Evolutionary conservation across 2,797 vertebrate genomes (phyloP), one percentile per base, ranked within the genome.

Genomic region (Fundulus diaphanus): DNA sequence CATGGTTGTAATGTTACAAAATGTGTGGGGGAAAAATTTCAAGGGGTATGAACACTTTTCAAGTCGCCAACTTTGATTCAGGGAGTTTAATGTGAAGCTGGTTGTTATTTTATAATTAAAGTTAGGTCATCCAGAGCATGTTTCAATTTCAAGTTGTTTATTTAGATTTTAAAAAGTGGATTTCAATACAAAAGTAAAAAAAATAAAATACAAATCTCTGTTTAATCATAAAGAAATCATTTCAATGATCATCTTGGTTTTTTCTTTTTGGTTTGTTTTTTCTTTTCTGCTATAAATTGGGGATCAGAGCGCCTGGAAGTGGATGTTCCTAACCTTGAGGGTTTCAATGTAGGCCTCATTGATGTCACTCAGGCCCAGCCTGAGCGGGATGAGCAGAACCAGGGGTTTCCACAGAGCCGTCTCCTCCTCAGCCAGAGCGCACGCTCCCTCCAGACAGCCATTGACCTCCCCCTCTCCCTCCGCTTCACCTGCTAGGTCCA

Each of bases 321-420:
- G 42, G n/a, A 8, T 27, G 8, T 37, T 70, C 22, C 70, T 87
- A 73, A 99, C 98, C 97, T 99, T 99, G 61, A 99, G 94, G 0
- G 98, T 99, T 93, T 98, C 96, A 68, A 98, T 97, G 37, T 99
- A 99, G 78, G 98, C 98, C 91, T 97, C 97, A 1, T 99, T 99
- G 88, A 99, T 99, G 57, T 99, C 98, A 0, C 96, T 99, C 83
- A 99, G 96, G 68, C 98, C 98, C 56, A 99, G 96, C 78, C 98
- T 96, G 67, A 99, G 96, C 2, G 98, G 98, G 82, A 99, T 99
- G 88, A 99, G 97, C 79, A 99, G 95, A 71, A 99, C 97, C 84
- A 99, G 92, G 1, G 98, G 98, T 77, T 95, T 98, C 98, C 98
- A 99, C 0, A 93, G 91, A 0, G 87, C 72, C 0, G 86, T 91